phyloP scores from a whole-genome alignment of 2,797 vertebrate genomes.

The Notolepis coatsorum region DNA sequence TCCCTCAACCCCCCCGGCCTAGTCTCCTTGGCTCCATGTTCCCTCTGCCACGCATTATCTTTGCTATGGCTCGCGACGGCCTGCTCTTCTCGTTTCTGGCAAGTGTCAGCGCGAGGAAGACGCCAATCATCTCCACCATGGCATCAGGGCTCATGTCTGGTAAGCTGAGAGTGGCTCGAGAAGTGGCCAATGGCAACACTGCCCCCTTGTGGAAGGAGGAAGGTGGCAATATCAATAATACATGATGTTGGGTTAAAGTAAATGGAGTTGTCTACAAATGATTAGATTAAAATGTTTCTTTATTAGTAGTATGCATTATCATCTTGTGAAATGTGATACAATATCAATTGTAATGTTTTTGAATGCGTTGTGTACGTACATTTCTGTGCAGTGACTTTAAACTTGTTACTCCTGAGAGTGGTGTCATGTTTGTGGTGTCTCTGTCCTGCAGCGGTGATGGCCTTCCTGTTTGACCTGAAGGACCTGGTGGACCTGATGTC shows the following conservation, averaged over 20 bases:
- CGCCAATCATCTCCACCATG: constrained; percentile 70
- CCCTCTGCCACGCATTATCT: constrained; percentile 78
- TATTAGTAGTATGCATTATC: background rate
- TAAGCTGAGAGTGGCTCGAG: constrained; percentile 42
- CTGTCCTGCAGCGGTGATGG: constrained; percentile 89
- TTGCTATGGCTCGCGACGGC: constrained; percentile 77
- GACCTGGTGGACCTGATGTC: constrained; percentile 98
- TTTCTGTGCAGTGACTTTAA: background rate
- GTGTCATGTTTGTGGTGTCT: background rate
- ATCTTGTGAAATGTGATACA: background rate
- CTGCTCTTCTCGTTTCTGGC: constrained; percentile 80
- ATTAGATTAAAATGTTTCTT: background rate
- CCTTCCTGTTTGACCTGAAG: constrained; percentile 95
- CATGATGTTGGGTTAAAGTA: background rate
- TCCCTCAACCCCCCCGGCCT: constrained; percentile 41
- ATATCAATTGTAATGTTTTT: background rate
- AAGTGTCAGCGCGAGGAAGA: constrained; percentile 73
- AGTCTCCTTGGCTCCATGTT: constrained; percentile 84
- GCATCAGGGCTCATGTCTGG: constrained; percentile 75
- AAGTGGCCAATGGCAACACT: constrained; percentile 37
- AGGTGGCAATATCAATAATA: constrained; percentile 27
- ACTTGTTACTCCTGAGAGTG: background rate
- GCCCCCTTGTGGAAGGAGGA: constrained; percentile 50
- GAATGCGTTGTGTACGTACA: background rate
- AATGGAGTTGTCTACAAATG: background rate